Evolutionary conservation across 2,888 invertebrate species (phyloP).

Genomic region (Toxonevra muliebris): DNA sequence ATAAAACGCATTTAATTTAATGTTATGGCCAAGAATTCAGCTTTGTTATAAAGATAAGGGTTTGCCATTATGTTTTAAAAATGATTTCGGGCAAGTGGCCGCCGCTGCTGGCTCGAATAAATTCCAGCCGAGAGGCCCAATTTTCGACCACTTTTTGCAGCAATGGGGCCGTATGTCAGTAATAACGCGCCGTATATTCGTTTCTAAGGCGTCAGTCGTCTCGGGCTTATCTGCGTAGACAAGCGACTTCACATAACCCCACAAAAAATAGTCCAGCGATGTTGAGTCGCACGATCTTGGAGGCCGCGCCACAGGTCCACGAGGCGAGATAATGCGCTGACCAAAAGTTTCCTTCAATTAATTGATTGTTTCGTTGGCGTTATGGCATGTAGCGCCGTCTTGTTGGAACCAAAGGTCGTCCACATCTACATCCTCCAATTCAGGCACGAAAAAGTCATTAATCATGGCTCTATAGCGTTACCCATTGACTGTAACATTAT

Average conservation of each 20-base stretch:
- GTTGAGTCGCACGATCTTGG: conserved; percentile 16
- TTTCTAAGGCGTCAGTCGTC: too few species aligned
- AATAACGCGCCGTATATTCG: conserved; percentile 6
- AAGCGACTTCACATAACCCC: neutral
- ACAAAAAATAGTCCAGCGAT: conserved; percentile 12
- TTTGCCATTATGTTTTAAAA: conserved; percentile 1
- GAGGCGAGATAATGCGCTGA: conserved; percentile 8
- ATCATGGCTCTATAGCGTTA: too few species aligned
- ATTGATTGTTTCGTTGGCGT: neutral
- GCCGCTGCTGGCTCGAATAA: neutral
- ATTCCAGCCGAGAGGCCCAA: conserved; percentile 7
- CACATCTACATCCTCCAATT: too few species aligned
- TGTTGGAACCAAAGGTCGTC: too few species aligned
- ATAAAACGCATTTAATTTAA: too few species aligned
- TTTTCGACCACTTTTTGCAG: conserved; percentile 14
- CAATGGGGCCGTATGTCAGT: neutral
- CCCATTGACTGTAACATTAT: too few species aligned
- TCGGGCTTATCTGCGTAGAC: too few species aligned
- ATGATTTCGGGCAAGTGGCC: neutral
- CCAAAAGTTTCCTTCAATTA: conserved; percentile 12
- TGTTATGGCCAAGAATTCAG: neutral
- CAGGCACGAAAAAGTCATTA: too few species aligned
- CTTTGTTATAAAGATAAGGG: conserved; percentile 10
- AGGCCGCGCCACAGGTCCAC: conserved; percentile 11
- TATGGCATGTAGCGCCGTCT: too few species aligned